These are phyloP conservation scores for Rhinella marina DNA, from an alignment of 2,797 vertebrate species.

Conservation along the genomic window DNA sequence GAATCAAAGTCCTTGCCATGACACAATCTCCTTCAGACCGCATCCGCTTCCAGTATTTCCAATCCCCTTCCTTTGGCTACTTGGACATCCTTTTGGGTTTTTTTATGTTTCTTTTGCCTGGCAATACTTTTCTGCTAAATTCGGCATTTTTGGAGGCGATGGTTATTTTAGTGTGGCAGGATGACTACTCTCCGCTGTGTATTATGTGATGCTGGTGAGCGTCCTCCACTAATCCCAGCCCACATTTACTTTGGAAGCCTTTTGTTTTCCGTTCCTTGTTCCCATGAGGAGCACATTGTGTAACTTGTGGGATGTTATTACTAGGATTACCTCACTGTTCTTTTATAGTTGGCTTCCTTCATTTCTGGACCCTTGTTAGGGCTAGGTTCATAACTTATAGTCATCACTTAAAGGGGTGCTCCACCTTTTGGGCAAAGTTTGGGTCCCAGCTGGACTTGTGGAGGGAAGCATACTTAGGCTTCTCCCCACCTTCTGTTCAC, in stretches of 20 bases:
- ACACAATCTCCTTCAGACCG: background rate
- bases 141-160: background rate
- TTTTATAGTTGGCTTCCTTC: background rate
- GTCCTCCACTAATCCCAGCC: background rate
- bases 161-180: background rate
- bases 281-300: background rate
- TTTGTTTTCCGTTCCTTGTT: slow-evolving; percentile 15
- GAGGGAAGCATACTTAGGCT: too few relatives aligned
- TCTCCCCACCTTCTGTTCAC: too few relatives aligned
- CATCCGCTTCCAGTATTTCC: slow-evolving; percentile 4
- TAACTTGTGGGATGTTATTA: slow-evolving; percentile 12
- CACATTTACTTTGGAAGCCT: slow-evolving; percentile 21
- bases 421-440: too few relatives aligned
- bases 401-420: too few relatives aligned
- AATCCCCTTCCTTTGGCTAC: slow-evolving; percentile 16
- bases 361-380: background rate
- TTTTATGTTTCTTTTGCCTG: background rate
- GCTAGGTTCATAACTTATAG: background rate
- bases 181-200: background rate
- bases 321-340: background rate
- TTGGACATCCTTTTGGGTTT: background rate
- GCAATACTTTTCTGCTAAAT: slow-evolving; percentile 9
- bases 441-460: too few relatives aligned
- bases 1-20: background rate
- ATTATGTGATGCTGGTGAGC: background rate